Evolutionary conservation across 2,797 vertebrate genomes (phyloP), one percentile per base, ranked within the genome.

Genomic region (Sebastes diaconus): DNA sequence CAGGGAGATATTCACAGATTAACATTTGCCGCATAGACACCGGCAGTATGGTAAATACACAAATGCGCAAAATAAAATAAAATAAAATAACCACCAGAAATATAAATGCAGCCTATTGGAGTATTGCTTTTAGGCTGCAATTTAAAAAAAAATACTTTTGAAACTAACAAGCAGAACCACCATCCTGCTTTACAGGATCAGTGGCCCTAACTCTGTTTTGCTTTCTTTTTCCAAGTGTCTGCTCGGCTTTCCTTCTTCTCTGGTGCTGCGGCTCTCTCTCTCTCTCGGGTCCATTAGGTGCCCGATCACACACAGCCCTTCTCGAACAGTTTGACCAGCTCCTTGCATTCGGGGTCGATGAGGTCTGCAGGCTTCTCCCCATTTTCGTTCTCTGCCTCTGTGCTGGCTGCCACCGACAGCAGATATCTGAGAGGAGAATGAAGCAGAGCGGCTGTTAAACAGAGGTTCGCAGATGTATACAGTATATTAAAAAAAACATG

Each of bases 311-410:
- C 92, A 39, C 94, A 95, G 79, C 94, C 95, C 1, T 88, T 80
- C 85, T 95, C 91, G 69, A 99, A 97, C 39, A 99, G 94, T 85
- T 96, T 94, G 79, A 95, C 91, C 84, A 99, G 93, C 32, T 98
- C 98, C 92, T 94, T 94, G 90, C 95, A 96, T 55, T 98, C 97
- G 0, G 97, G 96, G 91, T 99, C 98, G 24, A 99, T 97, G 77
- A 99, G 97, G 92, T 99, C 97, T 0, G 90, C 95, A 1, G 98
- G 98, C 80, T 97, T 97, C 79, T 98, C 97, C 1, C 98, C 98
- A 0, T 90, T 96, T 4, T 96, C 94, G 2, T 97, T 99, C 86
- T 96, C 94, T 0, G 93, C 97, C 55, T 96, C 97, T 18, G 88
- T 84, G 89, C 96, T 96, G 57, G 97, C 98, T 69, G 98, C 98